Conservation (phyloP, 2,797 vertebrate species). For the Poeciliopsis turneri region DNA sequence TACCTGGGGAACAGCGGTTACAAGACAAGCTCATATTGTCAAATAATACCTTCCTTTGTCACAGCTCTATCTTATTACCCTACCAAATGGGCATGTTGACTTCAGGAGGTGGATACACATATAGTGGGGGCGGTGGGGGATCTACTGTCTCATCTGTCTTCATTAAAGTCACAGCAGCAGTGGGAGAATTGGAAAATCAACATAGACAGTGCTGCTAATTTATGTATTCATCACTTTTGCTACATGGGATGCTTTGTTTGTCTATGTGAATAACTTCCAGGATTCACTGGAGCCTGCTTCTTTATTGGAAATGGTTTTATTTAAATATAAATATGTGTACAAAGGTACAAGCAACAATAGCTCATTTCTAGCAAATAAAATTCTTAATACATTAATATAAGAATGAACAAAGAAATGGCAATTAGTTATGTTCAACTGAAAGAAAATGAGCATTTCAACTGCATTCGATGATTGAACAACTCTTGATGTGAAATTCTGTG, state of each 20-base stretch:
- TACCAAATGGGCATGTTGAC: conserved; percentile 57
- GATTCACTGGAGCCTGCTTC: conserved; percentile 51
- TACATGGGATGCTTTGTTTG: conserved; percentile 74
- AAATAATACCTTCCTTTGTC: conserved; percentile 76
- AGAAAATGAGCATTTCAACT: conserved; percentile 65
- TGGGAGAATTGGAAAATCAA: conserved; percentile 76
- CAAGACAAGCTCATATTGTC: conserved; percentile 68
- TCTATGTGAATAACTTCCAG: conserved; percentile 41
- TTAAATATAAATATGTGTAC: conserved; percentile 92
- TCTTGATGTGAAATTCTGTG: conserved; percentile 61
- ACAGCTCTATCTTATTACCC: conserved; percentile 71
- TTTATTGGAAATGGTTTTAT: conserved; percentile 88
- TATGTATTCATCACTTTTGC: conserved; percentile 81
- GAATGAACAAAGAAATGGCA: conserved; percentile 77
- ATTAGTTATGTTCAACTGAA: conserved; percentile 72
- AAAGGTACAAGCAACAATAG: conserved; percentile 88
- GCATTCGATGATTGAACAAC: conserved; percentile 76
- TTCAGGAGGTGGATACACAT: conserved; percentile 63
- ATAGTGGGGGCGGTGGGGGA: conserved; percentile 55
- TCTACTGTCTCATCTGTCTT: conserved; percentile 79
- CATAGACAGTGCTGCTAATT: conserved; percentile 80
- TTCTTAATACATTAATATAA: conserved; percentile 82
- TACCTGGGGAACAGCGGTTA: conserved; percentile 72
- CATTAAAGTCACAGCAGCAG: conserved; percentile 76
- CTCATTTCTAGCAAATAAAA: conserved; percentile 85